Evolutionary conservation across 2,888 invertebrate genomes (phyloP), one percentile per base, ranked within the genome.

Genomic region (Tipula confusa): DNA sequence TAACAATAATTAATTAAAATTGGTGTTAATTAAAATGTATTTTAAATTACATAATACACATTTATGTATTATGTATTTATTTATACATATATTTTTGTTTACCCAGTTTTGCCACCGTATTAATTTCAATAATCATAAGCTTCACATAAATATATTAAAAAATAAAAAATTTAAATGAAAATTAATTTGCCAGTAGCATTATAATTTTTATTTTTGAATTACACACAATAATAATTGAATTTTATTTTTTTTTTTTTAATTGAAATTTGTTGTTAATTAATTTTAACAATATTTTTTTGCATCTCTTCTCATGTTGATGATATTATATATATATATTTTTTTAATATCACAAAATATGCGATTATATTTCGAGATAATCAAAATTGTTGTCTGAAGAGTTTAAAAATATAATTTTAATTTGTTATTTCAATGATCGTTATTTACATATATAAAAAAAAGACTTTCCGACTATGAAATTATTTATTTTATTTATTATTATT

Each of bases 141-240:
- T 24, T 24, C 24, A 24, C 18, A 64, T 64, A 64, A 64, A 64
- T 64, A 64, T 11, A 64, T 24, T 9, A 64, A 64, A 24, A 64
- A 64, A 64, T 3, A 43, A 15, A 15, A 11, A 24, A 64, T 64
- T 38, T 5, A 38, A 38, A 64, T 24, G 7, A 64, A 64, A 64
- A 64, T 64, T 64, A 64, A 64, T 64, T 64, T 64, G 64, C 64
- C 64, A 64, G 64, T 64, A 64, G 64, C 64, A 64, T 64, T 64
- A 64, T 24, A 24, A 64, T 64, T 64, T 64, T 64, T 64, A 64
- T 64, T 64, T 64, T 64, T 64, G 24, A 64, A 64, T 64, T 64
- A 11, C 24, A 24, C 24, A 24, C 64, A 64, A 24, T 64, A 64
- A 64, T 64, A 64, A 64, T 64, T 64, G 18, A 64, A 48, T 18